phyloP scores from a whole-genome alignment of 1,140 invertebrate species.

The Penaeus japonicus region DNA sequence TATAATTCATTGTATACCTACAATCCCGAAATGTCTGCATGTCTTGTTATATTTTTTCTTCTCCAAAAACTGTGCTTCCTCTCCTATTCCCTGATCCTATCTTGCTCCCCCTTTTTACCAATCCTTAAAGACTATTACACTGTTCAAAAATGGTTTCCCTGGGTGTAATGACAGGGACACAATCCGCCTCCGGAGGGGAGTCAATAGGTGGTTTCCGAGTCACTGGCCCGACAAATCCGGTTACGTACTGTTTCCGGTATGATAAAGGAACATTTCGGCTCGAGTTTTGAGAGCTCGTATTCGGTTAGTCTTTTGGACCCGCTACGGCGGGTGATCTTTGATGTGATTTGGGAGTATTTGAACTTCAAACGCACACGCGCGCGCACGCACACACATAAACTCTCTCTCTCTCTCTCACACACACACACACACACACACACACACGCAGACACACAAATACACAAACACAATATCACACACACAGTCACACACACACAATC shows the following conservation, averaged over 20 bases:
- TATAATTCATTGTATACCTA: no score
- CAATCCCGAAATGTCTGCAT: no score
- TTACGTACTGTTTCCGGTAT: slow-evolving; percentile 43
- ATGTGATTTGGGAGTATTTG: not conserved
- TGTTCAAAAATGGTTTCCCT: no score
- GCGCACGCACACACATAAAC: not conserved
- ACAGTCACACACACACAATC: not conserved
- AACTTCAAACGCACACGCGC: not conserved
- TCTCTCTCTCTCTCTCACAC: no score
- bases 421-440: not conserved
- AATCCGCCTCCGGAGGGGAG: not conserved
- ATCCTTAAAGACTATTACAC: no score
- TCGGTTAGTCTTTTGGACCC: not conserved
- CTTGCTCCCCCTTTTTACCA: no score
- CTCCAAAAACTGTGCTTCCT: no score
- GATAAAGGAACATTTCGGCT: slow-evolving; percentile 34
- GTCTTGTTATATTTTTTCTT: no score
- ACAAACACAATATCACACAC: not conserved
- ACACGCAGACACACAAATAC: not conserved
- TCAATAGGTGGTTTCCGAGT: slow-evolving; percentile 37
- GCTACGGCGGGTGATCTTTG: not conserved
- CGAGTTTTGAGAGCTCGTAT: not conserved
- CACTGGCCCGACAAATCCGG: slow-evolving; percentile 38
- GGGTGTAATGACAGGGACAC: no score
- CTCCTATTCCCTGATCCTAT: no score